Conservation (phyloP, 2,888 invertebrate genomes). For the Sphaeridia pumilis region DNA sequence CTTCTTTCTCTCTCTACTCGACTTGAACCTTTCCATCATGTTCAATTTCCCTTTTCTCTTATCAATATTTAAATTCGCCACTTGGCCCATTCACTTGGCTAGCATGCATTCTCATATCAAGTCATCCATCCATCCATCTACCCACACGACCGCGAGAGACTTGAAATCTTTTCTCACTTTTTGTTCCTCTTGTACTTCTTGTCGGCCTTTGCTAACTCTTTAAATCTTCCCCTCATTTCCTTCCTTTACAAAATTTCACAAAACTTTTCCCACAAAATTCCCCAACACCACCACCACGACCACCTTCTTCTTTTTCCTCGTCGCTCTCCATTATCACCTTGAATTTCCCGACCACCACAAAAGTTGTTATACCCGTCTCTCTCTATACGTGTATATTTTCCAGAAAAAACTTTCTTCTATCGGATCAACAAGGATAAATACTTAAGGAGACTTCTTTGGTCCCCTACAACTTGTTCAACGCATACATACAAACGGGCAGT, state of each 20-base stretch:
- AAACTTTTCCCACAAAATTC: not conserved
- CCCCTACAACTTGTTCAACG: too few relatives aligned
- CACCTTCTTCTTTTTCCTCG: too few relatives aligned
- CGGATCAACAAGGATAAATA: not conserved
- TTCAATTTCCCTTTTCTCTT: not conserved
- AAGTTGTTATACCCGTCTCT: too few relatives aligned
- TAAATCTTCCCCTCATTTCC: not conserved
- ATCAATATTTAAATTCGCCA: constrained; percentile 1
- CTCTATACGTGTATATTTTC: too few relatives aligned
- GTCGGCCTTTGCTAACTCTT: not conserved
- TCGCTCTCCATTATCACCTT: too few relatives aligned
- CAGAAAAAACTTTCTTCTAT: too few relatives aligned
- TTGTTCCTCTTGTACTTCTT: not conserved
- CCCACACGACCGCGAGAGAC: too few relatives aligned
- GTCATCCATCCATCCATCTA: not conserved
- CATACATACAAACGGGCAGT: too few relatives aligned
- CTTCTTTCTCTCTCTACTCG: not conserved
- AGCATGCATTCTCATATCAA: not conserved
- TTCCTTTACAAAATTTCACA: not conserved
- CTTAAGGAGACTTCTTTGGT: too few relatives aligned
- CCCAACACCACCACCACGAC: not conserved
- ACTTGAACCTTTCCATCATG: not conserved
- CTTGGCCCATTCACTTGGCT: not conserved
- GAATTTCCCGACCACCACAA: too few relatives aligned
- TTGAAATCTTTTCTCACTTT: not conserved